These are phyloP conservation scores for human DNA, from an alignment of 2,113 vertebrate species.

Conservation along the genomic window DNA sequence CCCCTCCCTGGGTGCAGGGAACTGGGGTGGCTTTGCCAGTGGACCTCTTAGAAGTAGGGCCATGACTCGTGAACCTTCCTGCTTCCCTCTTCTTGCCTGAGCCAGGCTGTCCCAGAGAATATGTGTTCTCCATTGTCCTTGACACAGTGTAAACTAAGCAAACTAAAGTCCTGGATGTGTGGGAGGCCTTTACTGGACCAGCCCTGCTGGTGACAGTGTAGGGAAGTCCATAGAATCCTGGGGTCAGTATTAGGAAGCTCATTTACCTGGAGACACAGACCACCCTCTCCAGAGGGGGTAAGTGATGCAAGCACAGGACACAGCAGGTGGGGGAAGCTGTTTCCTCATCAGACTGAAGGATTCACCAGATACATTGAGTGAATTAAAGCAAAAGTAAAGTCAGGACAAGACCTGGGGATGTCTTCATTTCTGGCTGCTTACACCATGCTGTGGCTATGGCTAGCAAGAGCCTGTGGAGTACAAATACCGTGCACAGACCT, in stretches of 20 bases:
- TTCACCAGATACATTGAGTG: not conserved
- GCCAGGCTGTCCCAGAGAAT: not conserved
- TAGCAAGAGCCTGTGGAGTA: not conserved
- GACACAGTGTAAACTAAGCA: not conserved
- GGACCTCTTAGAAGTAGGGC: not conserved
- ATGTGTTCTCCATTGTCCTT: not conserved
- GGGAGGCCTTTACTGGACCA: not conserved
- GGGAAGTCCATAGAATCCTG: not conserved
- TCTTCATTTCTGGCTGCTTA: not conserved
- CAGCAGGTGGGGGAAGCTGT: not conserved
- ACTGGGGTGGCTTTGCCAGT: not conserved
- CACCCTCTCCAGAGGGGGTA: not conserved
- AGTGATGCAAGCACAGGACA: not conserved
- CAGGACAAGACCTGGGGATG: not conserved
- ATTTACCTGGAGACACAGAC: not conserved
- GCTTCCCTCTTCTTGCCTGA: conserved; percentile 56
- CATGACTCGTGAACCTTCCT: conserved; percentile 40
- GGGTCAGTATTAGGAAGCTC: not conserved
- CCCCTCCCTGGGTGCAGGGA: not conserved
- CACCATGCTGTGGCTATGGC: not conserved
- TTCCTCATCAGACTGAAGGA: not conserved
- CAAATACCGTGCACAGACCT: not conserved
- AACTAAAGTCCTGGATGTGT: too few species aligned
- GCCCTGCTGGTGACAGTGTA: not conserved
- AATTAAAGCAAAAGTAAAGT: conserved; percentile 16